phyloP scores from a whole-genome alignment of 2,113 vertebrate species.

The Arvicanthis niloticus region DNA sequence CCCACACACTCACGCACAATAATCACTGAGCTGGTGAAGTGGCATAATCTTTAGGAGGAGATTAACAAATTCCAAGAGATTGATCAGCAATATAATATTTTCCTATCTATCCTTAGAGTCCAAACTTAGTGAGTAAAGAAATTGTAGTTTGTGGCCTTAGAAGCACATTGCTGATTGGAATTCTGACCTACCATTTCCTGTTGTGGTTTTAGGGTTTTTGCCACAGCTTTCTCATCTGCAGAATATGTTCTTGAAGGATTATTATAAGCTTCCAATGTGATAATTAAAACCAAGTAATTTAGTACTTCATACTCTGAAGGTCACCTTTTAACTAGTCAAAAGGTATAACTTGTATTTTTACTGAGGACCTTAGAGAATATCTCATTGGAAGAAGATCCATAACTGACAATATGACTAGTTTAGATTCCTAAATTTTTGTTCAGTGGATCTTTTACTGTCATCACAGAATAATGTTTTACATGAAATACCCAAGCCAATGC shows the following conservation, averaged over 20 bases:
- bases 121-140: not conserved
- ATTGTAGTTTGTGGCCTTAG: not conserved
- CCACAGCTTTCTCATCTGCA: not conserved
- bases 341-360: slow-evolving; percentile 3
- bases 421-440: not conserved
- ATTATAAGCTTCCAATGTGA: not conserved
- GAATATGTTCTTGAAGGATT: not conserved
- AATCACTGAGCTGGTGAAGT: not conserved
- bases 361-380: not conserved
- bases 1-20: not conserved
- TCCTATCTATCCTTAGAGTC: slow-evolving; percentile 7
- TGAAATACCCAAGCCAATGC: not conserved
- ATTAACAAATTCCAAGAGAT: not conserved
- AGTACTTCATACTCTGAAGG: not conserved
- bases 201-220: slow-evolving; percentile 3
- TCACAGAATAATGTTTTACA: slow-evolving; percentile 29
- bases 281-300: not conserved
- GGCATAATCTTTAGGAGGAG: not conserved
- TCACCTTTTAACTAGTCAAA: not conserved
- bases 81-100: not conserved
- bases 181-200: slow-evolving; percentile 13
- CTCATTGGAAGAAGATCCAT: not conserved
- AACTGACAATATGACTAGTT: not conserved
- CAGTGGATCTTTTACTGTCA: not conserved
- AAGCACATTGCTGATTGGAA: not conserved